Evolutionary conservation across 2,113 vertebrate genomes (phyloP), one percentile per base, ranked within the genome.

Genomic region (Gambusia affinis): DNA sequence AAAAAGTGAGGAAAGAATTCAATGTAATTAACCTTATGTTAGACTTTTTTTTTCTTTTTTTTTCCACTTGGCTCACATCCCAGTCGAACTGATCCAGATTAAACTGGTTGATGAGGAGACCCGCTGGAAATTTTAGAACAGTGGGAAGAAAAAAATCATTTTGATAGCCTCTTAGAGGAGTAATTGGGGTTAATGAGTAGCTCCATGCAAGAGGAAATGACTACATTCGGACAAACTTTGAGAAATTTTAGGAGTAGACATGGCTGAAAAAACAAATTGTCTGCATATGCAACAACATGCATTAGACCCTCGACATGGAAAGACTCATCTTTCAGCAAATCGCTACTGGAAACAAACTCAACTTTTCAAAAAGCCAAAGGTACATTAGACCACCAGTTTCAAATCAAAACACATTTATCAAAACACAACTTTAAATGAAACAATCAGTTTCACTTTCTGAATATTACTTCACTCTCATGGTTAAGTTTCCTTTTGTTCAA

Each of bases 131-230:
- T 91, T 83, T 89, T 83, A 85, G 80, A 88, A 78, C 77, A 75
- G 30, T 79, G 80, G 67, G 63, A 47, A 78, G 72, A 64, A 85
- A 73, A 80, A 61, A 87, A 80, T 85, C 57, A 85, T 85, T 89
- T 88, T 87, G 88, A 91, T 88, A 81, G 81, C 87, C 85, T 88
- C 86, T 88, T 87, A 81, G 28, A 85, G 86, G 82, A 85, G 76
- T 92, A 92, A 93, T 93, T 90, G 90, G 87, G 91, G 90, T 93
- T 91, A 91, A 89, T 90, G 83, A 89, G 83, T 72, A 70, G 77
- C 78, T 66, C 85, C 80, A 82, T 83, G 82, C 70, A 60, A 79
- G 82, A 85, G 76, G 87, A 90, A 89, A 91, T 92, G 72, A 87
- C 85, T 90, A 83, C 80, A 85, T 87, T 93, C 90, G 70, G 78